Conservation (phyloP, 1,140 invertebrate genomes). For the Drosophila grimshawi region DNA sequence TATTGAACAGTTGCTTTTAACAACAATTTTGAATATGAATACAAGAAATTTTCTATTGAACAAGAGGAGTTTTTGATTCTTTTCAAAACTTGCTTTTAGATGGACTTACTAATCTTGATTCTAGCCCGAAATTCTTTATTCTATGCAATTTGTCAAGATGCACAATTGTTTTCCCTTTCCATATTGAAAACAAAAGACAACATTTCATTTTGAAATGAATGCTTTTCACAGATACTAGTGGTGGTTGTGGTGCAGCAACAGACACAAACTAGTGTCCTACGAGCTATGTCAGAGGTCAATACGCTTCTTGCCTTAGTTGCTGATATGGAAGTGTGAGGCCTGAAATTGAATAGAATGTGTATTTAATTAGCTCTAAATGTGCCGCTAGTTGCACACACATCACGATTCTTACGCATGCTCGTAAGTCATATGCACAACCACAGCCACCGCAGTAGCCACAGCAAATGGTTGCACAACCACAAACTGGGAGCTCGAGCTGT, state of each 20-base stretch:
- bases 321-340: slow-evolving; percentile 57
- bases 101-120: too few relatives aligned
- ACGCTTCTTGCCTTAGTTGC: slow-evolving; percentile 40
- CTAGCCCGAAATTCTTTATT: too few relatives aligned
- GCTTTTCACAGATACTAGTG: background rate
- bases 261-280: background rate
- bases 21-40: too few relatives aligned
- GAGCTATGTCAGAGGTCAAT: slow-evolving; percentile 55
- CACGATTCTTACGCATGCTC: slow-evolving; percentile 34
- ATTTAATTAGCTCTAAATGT: slow-evolving; percentile 66
- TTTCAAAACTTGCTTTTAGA: too few relatives aligned
- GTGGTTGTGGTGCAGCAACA: background rate
- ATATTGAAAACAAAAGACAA: too few relatives aligned
- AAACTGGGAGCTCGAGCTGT: slow-evolving; percentile 17
- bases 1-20: too few relatives aligned
- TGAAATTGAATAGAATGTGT: slow-evolving; percentile 50
- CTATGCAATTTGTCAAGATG: too few relatives aligned
- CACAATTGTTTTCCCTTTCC: too few relatives aligned
- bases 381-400: slow-evolving; percentile 59
- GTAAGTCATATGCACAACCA: slow-evolving; percentile 5
- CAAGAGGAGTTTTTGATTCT: too few relatives aligned
- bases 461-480: slow-evolving; percentile 19
- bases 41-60: too few relatives aligned
- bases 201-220: background rate
- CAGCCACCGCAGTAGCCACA: slow-evolving; percentile 27